A percentile compares a stretch with the other conserved stretches of the same genome.
These are phyloP conservation scores for Brachionus calyciflorus DNA, from an alignment of 1,140 invertebrate genomes.

Conservation along the genomic window DNA sequence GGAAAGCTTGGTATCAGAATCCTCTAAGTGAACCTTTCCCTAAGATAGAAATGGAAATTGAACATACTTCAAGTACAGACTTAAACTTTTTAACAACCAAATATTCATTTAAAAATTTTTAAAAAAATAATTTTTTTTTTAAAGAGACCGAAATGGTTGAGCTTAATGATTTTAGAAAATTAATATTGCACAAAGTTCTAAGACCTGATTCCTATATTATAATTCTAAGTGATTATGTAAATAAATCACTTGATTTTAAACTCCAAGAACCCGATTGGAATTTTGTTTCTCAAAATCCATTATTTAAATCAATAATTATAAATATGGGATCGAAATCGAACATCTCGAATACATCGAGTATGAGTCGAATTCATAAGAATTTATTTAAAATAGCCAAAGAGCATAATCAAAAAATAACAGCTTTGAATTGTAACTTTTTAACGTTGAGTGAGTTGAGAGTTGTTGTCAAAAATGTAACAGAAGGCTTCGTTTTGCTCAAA, in stretches of 20 bases:
- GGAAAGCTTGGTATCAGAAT: constrained; percentile 36
- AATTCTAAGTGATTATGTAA: constrained; percentile 20
- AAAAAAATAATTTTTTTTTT: neutral
- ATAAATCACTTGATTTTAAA: constrained; percentile 4
- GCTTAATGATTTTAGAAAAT: constrained; percentile 24
- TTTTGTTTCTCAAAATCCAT: constrained; percentile 11
- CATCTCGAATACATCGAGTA: constrained; percentile 22
- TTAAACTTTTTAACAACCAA: no score
- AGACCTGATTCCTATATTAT: constrained; percentile 43
- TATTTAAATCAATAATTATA: constrained; percentile 24
- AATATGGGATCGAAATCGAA: constrained; percentile 43
- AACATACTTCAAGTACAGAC: constrained; percentile 25
- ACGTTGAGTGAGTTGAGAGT: constrained; percentile 28
- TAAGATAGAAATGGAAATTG: constrained; percentile 32
- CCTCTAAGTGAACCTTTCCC: constrained; percentile 10
- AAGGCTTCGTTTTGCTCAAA: constrained; percentile 32
- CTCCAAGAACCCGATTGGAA: neutral
- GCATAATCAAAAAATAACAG: constrained; percentile 5
- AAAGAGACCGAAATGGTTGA: constrained; percentile 39
- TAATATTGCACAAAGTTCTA: constrained; percentile 17
- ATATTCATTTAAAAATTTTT: neutral
- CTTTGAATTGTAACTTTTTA: constrained; percentile 39
- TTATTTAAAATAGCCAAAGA: constrained; percentile 11
- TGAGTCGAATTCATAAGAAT: constrained; percentile 41
- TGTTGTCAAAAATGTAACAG: constrained; percentile 13